phyloP scores from a whole-genome alignment of 2,888 invertebrate genomes.

The Hydropsyche betteni region DNA sequence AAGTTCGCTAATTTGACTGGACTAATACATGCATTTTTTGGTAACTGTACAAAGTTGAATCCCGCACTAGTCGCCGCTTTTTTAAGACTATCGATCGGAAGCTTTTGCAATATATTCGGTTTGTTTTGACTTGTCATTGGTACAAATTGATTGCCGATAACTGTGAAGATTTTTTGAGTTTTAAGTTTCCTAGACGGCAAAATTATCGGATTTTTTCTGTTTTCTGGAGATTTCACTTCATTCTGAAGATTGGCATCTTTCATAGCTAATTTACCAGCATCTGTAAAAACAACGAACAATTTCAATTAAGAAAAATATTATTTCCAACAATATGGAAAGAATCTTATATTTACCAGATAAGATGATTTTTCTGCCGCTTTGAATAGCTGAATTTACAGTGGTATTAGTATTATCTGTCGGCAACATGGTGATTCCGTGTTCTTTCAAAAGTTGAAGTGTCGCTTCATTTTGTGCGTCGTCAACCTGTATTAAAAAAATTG shows the following conservation, averaged over 20 bases:
- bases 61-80: constrained; percentile 54
- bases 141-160: constrained; percentile 65
- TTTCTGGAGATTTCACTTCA: constrained; percentile 57
- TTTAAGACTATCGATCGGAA: constrained; percentile 44
- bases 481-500: constrained; percentile 25
- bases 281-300: constrained; percentile 57
- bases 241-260: constrained; percentile 61
- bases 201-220: constrained; percentile 52
- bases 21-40: constrained; percentile 53
- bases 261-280: constrained; percentile 80
- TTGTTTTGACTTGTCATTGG: constrained; percentile 55
- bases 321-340: not conserved
- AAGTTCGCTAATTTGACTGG: constrained; percentile 43
- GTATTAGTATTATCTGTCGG: constrained; percentile 75
- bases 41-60: constrained; percentile 53
- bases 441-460: constrained; percentile 75
- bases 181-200: constrained; percentile 54
- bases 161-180: constrained; percentile 64
- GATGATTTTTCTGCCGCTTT: constrained; percentile 85
- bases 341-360: constrained; percentile 70
- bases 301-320: not conserved
- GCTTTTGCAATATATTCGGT: constrained; percentile 51
- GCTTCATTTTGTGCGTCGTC: constrained; percentile 56
- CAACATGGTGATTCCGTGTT: constrained; percentile 88
- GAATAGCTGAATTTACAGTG: constrained; percentile 80